Evolutionary conservation across 2,113 vertebrate genomes (phyloP).

Genomic region (Toxostoma redivivum): DNA sequence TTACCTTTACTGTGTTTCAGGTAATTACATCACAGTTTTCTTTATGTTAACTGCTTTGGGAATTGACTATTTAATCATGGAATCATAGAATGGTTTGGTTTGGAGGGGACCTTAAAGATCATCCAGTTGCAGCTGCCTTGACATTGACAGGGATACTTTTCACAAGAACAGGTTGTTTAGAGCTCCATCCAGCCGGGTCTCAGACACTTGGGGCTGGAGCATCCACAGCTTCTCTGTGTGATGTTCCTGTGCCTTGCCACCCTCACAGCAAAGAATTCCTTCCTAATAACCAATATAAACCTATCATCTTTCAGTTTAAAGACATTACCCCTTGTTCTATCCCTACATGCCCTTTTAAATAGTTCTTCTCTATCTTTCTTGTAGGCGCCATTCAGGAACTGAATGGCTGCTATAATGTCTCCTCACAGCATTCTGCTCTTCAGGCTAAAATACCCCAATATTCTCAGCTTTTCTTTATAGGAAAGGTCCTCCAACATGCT

Average conservation of each 20-base stretch:
- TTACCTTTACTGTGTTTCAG: neutral
- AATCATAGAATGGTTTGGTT: neutral
- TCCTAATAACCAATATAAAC: neutral
- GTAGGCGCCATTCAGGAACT: neutral
- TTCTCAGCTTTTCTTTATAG: neutral
- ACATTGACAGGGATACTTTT: neutral
- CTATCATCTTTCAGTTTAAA: neutral
- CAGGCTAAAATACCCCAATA: neutral
- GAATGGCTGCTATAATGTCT: neutral
- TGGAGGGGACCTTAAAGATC: neutral
- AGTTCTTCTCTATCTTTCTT: neutral
- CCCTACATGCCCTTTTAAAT: neutral
- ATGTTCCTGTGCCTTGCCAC: neutral
- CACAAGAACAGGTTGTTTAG: neutral
- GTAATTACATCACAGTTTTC: neutral
- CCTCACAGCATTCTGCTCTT: neutral
- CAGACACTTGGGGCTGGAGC: fast-evolving
- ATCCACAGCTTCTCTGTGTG: neutral
- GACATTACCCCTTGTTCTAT: neutral
- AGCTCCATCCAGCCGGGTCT: neutral
- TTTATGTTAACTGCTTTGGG: neutral
- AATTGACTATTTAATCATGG: neutral
- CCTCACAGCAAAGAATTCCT: neutral
- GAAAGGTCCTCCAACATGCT: neutral
- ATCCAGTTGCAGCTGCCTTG: neutral